Evolutionary conservation across 2,797 vertebrate species (phyloP).

Genomic region (Rhynchotus rufescens): DNA sequence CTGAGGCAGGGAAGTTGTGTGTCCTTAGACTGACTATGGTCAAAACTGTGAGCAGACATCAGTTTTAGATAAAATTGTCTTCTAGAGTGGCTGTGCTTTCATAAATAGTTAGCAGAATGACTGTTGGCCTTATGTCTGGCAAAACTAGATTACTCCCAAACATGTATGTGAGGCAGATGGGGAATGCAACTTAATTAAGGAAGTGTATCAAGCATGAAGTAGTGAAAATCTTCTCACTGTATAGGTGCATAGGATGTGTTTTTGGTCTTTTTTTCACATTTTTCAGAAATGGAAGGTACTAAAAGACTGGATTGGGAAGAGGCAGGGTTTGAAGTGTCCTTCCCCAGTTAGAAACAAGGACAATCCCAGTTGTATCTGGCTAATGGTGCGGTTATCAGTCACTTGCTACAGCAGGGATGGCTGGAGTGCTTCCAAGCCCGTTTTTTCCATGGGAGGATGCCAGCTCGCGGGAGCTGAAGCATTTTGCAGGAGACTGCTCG

Average conservation of each 20-base stretch:
- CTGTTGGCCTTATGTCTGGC: slow-evolving; percentile 74
- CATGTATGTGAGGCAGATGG: slow-evolving; percentile 69
- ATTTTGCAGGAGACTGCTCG: not conserved
- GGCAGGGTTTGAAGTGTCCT: fast-evolving
- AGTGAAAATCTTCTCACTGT: slow-evolving; percentile 42
- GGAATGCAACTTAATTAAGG: slow-evolving; percentile 50
- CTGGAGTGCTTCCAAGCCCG: slow-evolving; percentile 35
- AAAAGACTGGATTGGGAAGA: not conserved
- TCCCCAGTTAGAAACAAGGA: not conserved
- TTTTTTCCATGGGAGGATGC: slow-evolving; percentile 29
- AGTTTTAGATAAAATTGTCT: slow-evolving; percentile 50
- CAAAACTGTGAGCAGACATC: slow-evolving; percentile 54
- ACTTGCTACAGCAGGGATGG: not conserved
- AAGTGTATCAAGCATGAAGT: slow-evolving; percentile 63
- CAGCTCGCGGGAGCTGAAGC: not conserved
- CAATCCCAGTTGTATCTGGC: fast-evolving
- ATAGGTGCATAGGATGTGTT: not conserved
- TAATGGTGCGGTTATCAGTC: slow-evolving; percentile 14
- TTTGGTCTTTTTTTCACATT: not conserved
- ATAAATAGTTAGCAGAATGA: slow-evolving; percentile 53
- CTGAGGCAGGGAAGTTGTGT: slow-evolving; percentile 34
- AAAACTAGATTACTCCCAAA: slow-evolving; percentile 37
- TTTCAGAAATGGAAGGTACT: slow-evolving; percentile 26
- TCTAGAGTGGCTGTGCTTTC: slow-evolving; percentile 15
- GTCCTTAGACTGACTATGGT: slow-evolving; percentile 36